These are phyloP conservation scores for Python bivittatus DNA, from an alignment of 2,113 vertebrate species.

Conservation along the genomic window DNA sequence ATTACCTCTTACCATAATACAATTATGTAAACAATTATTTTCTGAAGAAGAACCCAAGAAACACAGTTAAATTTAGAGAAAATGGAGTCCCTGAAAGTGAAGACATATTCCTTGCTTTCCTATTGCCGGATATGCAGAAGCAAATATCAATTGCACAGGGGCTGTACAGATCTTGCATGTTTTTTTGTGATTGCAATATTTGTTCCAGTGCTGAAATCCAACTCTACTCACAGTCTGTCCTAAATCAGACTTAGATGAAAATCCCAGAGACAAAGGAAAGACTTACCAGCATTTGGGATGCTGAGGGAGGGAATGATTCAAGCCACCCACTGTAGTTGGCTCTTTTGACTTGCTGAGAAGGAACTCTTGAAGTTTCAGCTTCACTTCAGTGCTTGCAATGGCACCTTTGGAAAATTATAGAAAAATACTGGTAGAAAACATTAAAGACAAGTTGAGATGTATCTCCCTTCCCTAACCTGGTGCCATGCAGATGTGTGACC, in stretches of 20 bases:
- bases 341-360: constrained; percentile 91
- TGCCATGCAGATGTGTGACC: background rate
- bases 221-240: background rate
- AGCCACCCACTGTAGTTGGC: constrained; percentile 76
- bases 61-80: background rate
- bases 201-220: background rate
- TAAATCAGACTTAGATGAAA: background rate
- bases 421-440: background rate
- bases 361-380: constrained; percentile 95
- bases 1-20: background rate
- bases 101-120: background rate
- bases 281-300: constrained; percentile 88
- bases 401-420: constrained; percentile 76
- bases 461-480: background rate
- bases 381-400: constrained; percentile 95
- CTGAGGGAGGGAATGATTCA: constrained; percentile 94
- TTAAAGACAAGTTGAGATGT: background rate
- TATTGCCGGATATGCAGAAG: background rate
- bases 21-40: background rate
- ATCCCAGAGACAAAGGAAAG: background rate
- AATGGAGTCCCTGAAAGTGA: background rate
- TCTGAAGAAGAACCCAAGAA: background rate
- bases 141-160: background rate
- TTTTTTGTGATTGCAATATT: background rate
- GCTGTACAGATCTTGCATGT: background rate